Evolutionary conservation across 2,113 vertebrate species (phyloP).

Genomic region (Corythoichthys haematopterus): DNA sequence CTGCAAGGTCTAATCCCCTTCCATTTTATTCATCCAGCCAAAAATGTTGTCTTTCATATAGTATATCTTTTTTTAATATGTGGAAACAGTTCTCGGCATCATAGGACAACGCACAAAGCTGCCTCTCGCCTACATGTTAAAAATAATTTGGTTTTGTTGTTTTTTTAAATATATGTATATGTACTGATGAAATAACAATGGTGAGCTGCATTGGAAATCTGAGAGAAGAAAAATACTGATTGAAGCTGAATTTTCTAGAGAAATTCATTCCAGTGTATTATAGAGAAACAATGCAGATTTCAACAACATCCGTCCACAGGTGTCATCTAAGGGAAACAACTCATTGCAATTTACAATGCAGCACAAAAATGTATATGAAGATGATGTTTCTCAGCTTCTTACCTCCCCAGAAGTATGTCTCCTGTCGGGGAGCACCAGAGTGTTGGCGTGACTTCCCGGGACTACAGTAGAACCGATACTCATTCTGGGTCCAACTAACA

Average conservation of each 20-base stretch:
- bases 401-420: slow-evolving; percentile 5
- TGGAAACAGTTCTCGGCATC: neutral
- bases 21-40: neutral
- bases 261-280: no score
- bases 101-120: neutral
- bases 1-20: neutral
- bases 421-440: slow-evolving; percentile 45
- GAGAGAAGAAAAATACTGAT: no score
- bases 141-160: no score
- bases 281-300: neutral
- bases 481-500: slow-evolving; percentile 68
- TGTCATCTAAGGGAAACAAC: neutral
- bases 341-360: neutral
- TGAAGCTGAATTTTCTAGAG: no score
- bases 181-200: no score
- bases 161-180: no score
- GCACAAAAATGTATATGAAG: neutral
- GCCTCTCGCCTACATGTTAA: neutral
- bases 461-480: slow-evolving; percentile 62
- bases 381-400: neutral
- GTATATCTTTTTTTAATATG: neutral
- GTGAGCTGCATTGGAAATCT: no score
- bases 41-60: neutral
- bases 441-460: slow-evolving; percentile 59
- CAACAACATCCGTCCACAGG: neutral